Evolutionary conservation across 2,797 vertebrate species (phyloP).

Genomic region (Trachops cirrhosus): DNA sequence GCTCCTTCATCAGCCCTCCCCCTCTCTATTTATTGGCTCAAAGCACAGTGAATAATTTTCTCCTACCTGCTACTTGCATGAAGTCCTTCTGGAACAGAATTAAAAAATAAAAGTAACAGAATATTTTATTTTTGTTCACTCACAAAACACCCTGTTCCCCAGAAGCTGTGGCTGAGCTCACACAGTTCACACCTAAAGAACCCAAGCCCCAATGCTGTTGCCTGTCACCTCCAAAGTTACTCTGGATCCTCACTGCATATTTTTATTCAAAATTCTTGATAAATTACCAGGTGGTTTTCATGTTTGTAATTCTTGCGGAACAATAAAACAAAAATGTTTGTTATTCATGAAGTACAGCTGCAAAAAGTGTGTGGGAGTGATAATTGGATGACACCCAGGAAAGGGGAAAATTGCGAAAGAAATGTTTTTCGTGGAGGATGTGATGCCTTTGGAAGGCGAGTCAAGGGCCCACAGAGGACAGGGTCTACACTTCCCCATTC

Average conservation of each 20-base stretch:
- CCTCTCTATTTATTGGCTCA: not conserved
- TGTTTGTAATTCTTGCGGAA: conserved; percentile 63
- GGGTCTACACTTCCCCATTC: not conserved
- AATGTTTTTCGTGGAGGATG: conserved; percentile 31
- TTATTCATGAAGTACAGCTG: conserved; percentile 72
- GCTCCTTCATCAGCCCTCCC: not conserved
- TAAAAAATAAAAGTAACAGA: not conserved
- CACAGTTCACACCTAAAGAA: not conserved
- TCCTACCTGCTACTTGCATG: not conserved
- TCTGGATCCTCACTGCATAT: not conserved
- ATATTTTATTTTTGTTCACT: not conserved
- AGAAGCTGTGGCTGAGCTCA: not conserved
- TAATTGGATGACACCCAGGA: conserved; percentile 67
- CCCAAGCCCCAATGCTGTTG: not conserved
- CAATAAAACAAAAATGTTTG: conserved; percentile 73
- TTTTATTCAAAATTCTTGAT: conserved; percentile 33
- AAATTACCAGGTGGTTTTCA: conserved; percentile 60
- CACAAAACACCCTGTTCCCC: not conserved
- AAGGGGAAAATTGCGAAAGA: not conserved
- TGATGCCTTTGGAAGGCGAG: conserved; percentile 30
- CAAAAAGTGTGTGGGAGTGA: conserved; percentile 69
- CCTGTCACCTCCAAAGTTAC: not conserved
- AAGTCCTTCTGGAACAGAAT: not conserved
- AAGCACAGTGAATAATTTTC: not conserved
- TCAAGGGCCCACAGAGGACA: not conserved